Evolutionary conservation across 2,113 vertebrate species (phyloP).

Genomic region (Pelecanus crispus): DNA sequence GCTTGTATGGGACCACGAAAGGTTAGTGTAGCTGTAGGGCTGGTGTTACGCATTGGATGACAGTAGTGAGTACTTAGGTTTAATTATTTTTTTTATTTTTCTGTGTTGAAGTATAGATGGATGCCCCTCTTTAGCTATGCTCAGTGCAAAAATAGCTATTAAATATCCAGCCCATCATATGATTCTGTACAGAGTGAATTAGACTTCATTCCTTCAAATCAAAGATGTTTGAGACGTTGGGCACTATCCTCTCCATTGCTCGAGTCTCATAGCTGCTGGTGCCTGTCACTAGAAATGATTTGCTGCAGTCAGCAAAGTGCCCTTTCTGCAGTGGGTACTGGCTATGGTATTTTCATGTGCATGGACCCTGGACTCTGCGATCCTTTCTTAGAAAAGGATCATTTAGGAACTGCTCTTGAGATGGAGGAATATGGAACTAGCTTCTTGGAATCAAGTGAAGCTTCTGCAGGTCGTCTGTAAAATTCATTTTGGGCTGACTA

Average conservation of each 20-base stretch:
- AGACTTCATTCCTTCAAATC: rapidly evolving
- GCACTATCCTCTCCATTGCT: not conserved
- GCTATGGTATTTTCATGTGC: not conserved
- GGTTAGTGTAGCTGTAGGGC: not conserved
- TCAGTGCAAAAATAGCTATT: not conserved
- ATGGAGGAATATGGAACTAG: not conserved
- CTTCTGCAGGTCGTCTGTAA: not conserved
- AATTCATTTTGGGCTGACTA: constrained; percentile 3
- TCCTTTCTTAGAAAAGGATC: not conserved
- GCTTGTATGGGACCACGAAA: not conserved
- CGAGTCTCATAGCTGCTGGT: not conserved
- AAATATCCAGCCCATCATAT: not conserved
- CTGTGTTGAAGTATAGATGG: not conserved
- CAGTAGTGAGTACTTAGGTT: not conserved
- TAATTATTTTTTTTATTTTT: not conserved
- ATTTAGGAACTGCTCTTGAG: not conserved
- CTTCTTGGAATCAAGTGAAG: constrained; percentile 19
- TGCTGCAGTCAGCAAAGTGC: not conserved
- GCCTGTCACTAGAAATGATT: not conserved
- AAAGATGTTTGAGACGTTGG: not conserved
- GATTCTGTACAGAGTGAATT: not conserved
- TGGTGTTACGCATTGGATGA: not conserved
- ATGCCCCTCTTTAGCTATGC: not conserved
- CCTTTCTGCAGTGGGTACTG: not conserved
- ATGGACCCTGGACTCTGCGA: not conserved